A percentile compares a stretch with the other conserved stretches of the same genome.
Conservation (phyloP, 2,888 invertebrate species). For the Erebia aethiops region DNA sequence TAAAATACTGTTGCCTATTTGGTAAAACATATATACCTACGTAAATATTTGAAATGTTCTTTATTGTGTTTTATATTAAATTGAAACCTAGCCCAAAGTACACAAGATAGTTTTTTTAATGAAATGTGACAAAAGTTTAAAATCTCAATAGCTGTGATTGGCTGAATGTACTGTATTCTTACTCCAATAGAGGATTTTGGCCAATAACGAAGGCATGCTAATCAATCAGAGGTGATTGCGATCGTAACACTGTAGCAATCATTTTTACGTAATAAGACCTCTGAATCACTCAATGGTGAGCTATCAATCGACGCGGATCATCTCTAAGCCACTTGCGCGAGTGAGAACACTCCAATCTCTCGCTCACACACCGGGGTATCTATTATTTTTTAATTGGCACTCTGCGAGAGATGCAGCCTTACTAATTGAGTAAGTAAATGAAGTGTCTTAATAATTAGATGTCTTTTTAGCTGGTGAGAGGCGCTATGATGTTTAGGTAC, state of each 20-base stretch:
- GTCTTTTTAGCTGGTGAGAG: conserved; percentile 65
- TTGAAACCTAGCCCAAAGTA: too few species aligned
- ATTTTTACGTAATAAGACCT: neutral
- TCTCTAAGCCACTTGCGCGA: conserved; percentile 64
- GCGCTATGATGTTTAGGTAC: conserved; percentile 46
- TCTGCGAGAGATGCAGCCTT: conserved; percentile 69
- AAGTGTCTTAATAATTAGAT: conserved; percentile 79
- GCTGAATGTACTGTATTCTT: too few species aligned
- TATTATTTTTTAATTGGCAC: conserved; percentile 82
- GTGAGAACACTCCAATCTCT: conserved; percentile 57
- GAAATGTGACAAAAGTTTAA: too few species aligned
- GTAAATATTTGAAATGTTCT: neutral
- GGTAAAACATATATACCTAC: neutral
- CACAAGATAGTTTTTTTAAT: too few species aligned
- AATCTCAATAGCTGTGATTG: too few species aligned
- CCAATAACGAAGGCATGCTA: too few species aligned
- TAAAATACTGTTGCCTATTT: neutral
- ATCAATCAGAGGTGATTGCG: too few species aligned
- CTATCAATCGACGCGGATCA: conserved; percentile 58
- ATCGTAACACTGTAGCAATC: too few species aligned
- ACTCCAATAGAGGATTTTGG: too few species aligned
- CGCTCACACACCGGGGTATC: conserved; percentile 65
- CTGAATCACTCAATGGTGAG: conserved; percentile 50
- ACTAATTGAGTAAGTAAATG: conserved; percentile 80
- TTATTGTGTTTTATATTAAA: neutral